These are phyloP conservation scores for Chrysogorgia sp. DNA, from an alignment of 92 coral and sea anemone genomes.

Conservation along the genomic window DNA sequence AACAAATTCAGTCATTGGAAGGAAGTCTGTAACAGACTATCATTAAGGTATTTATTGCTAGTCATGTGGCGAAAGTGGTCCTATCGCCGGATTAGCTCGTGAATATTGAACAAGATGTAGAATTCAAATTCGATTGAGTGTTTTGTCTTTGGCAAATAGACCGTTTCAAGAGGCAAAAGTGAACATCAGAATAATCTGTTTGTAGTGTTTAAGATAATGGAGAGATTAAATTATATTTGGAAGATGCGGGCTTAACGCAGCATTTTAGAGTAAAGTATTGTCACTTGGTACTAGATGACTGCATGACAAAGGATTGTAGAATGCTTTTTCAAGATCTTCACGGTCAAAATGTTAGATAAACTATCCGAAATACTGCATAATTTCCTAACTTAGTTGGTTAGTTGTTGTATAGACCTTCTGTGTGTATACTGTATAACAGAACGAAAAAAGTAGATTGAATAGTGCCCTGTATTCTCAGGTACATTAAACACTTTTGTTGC, in stretches of 20 bases:
- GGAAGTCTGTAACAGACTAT: too few species aligned
- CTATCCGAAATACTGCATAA: slow-evolving; percentile 1
- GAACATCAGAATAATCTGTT: neutral
- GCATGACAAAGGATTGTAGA: neutral
- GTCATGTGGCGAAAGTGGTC: too few species aligned
- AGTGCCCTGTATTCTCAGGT: too few species aligned
- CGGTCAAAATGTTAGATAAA: neutral
- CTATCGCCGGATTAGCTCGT: too few species aligned
- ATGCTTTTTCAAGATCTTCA: neutral
- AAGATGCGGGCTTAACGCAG: slow-evolving; percentile 2
- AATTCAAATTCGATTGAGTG: neutral
- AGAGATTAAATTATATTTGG: neutral
- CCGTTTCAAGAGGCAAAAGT: slow-evolving; percentile 14
- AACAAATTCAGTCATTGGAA: too few species aligned
- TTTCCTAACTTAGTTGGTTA: too few species aligned
- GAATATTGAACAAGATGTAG: neutral
- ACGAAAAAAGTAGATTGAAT: too few species aligned
- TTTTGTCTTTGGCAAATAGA: slow-evolving; percentile 9
- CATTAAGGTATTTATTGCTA: too few species aligned
- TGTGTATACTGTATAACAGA: too few species aligned
- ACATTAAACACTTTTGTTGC: too few species aligned
- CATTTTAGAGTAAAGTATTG: neutral
- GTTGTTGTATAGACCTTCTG: too few species aligned
- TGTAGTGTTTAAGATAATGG: neutral
- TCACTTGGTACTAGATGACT: neutral